Evolutionary conservation across 2,888 invertebrate species (phyloP).

Genomic region (Atrina japonica): DNA sequence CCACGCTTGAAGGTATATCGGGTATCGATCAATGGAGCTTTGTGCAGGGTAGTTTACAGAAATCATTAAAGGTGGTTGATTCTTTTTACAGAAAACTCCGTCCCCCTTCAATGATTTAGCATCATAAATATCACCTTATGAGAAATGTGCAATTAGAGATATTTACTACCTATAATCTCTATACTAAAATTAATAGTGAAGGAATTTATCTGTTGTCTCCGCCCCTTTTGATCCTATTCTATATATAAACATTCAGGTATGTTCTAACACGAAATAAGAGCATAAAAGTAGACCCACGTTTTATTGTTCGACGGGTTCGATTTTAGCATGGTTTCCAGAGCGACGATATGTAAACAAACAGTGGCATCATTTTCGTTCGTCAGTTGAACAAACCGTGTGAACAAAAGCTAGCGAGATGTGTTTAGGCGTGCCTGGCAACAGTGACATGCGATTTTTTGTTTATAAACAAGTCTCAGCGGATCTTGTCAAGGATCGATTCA

Average conservation of each 20-base stretch:
- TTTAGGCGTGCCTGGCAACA: conserved; percentile 62
- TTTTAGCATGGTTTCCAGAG: conserved; percentile 34
- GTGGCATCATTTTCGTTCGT: conserved; percentile 37
- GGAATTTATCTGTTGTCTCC: conserved; percentile 2
- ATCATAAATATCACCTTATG: too few species aligned
- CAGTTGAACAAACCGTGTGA: too few species aligned
- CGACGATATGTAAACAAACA: conserved; percentile 38
- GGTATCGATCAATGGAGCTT: conserved; percentile 31
- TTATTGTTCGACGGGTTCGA: conserved; percentile 22
- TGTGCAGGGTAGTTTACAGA: conserved; percentile 28
- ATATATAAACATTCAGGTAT: conserved; percentile 6
- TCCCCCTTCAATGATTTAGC: too few species aligned
- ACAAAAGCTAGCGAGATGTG: conserved; percentile 31
- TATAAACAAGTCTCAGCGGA: conserved; percentile 17
- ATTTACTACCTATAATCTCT: too few species aligned
- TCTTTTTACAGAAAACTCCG: too few species aligned
- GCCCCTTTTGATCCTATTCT: conserved; percentile 6
- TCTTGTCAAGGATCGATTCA: conserved; percentile 23
- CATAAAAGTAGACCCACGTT: not conserved
- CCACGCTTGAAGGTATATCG: conserved; percentile 34
- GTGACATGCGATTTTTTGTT: conserved; percentile 17
- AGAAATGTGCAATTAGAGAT: too few species aligned
- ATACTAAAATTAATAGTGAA: not conserved
- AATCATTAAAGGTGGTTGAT: conserved; percentile 25
- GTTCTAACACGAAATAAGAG: conserved; percentile 5